Evolutionary conservation across 2,113 vertebrate species (phyloP), one percentile per base, ranked within the genome.

Genomic region (Hippopotamus amphibius): DNA sequence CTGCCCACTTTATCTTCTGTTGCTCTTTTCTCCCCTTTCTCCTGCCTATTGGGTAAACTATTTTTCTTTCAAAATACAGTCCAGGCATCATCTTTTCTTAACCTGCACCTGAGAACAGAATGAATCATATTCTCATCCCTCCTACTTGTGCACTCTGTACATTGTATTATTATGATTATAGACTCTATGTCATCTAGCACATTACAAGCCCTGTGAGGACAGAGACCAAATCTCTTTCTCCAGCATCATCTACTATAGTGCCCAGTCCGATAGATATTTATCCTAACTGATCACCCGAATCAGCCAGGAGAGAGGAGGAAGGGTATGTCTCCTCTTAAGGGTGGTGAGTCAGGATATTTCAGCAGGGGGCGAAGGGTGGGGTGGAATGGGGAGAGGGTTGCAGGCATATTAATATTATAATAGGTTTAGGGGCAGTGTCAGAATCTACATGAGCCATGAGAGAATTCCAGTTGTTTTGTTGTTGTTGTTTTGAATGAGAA

Each of bases 11-110:
- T 83, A 53, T 93, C 19, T 59, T 57, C 59, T 30, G 12, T 46
- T 72, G 86, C 79, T 90, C 72, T 77, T 80, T 71, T 41, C 53
- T 77, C 63, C 53, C 26, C 11, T 6, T 53, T 84, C 21, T 66
- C 26, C 41, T 41, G 46, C 46, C 37, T 24, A 85, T 22, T 5
- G 3, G 41, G 22, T 66, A 48, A 90, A 79, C 22, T 83, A 55
- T 50, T 86, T 77, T 95, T 71, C 63, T 92, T 90, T 79, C 55
- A 74, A 95, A 92, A 92, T 33, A 53, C 50, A 95, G 37, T 74
- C 65, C 87, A 90, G 66, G 37, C 50, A 63, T 81, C 84, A 16
- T 80, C 69, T 79, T 83, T 71, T 74, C 90, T 77, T 55, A 69
- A 83, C 68, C 24, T 55, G 24, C 72, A 69, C 66, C 71, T 74